Percentiles rank a stretch among this genome's conserved stretches.
Conservation (phyloP, 2,113 vertebrate species). For the Pica pica region DNA sequence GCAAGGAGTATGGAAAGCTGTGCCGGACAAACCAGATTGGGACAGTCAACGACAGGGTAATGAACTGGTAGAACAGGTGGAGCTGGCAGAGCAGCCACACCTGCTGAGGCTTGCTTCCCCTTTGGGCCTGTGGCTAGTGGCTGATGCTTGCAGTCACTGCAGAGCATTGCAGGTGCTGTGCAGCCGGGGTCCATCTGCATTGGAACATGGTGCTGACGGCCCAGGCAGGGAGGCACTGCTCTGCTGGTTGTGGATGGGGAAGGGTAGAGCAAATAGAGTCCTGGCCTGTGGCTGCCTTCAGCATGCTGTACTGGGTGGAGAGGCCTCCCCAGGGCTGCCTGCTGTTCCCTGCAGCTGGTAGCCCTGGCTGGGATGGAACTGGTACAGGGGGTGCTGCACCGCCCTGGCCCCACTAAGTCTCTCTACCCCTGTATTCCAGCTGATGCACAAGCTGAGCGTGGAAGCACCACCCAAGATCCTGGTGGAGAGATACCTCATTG, state of each 20-base stretch:
- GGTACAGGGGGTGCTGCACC: not conserved
- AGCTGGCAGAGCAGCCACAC: not conserved
- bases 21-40: conserved; percentile 98
- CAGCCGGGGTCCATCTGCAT: not conserved
- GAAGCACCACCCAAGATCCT: conserved; percentile 96
- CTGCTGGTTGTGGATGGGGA: not conserved
- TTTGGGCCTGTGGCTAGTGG: not conserved
- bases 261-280: not conserved
- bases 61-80: not conserved
- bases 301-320: not conserved
- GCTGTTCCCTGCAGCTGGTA: not conserved
- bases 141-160: not conserved
- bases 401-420: not conserved
- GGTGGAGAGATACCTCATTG: conserved; percentile 96
- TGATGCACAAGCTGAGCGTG: conserved; percentile 95
- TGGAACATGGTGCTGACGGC: not conserved
- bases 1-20: conserved; percentile 97
- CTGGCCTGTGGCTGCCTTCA: not conserved
- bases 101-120: not conserved
- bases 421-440: conserved; percentile 65
- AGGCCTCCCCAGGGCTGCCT: not conserved
- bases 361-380: not conserved
- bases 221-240: not conserved
- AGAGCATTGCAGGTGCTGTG: not conserved
- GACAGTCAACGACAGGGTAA: conserved; percentile 95